Evolutionary conservation across 2,113 vertebrate genomes (phyloP).

Genomic region (Cercocebus atys): DNA sequence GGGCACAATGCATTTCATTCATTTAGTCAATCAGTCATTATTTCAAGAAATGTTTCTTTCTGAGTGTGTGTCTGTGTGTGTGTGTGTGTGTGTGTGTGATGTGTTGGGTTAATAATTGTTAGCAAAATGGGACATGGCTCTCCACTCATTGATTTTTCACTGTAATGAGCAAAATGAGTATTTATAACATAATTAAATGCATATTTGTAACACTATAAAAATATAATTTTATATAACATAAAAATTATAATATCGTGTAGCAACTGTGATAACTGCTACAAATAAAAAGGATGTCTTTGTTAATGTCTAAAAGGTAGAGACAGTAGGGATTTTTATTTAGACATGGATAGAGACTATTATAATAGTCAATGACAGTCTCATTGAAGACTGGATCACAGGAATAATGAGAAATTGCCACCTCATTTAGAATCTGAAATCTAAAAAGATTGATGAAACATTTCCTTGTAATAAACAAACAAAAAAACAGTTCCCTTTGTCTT

Average conservation of each 20-base stretch:
- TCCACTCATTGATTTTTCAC: background rate
- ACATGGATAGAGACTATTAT: background rate
- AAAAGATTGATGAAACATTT: background rate
- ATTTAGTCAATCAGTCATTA: background rate
- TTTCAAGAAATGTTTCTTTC: background rate
- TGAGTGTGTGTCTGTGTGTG: too few species aligned
- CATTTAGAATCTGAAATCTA: background rate
- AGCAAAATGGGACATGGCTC: background rate
- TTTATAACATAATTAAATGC: background rate
- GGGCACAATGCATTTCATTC: background rate
- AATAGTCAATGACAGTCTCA: background rate
- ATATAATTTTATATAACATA: background rate
- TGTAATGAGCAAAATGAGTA: background rate
- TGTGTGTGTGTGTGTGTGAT: background rate
- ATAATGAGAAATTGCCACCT: background rate
- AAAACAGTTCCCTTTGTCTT: background rate
- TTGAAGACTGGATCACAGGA: background rate
- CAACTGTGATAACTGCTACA: background rate
- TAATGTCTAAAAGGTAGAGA: background rate
- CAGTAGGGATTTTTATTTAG: background rate
- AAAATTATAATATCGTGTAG: too few species aligned
- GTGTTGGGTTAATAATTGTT: background rate
- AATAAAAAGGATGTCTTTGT: background rate
- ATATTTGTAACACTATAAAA: background rate
- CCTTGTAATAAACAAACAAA: conserved; percentile 9